phyloP scores from a whole-genome alignment of 1,140 invertebrate genomes.

The Thereuonema tuberculata region DNA sequence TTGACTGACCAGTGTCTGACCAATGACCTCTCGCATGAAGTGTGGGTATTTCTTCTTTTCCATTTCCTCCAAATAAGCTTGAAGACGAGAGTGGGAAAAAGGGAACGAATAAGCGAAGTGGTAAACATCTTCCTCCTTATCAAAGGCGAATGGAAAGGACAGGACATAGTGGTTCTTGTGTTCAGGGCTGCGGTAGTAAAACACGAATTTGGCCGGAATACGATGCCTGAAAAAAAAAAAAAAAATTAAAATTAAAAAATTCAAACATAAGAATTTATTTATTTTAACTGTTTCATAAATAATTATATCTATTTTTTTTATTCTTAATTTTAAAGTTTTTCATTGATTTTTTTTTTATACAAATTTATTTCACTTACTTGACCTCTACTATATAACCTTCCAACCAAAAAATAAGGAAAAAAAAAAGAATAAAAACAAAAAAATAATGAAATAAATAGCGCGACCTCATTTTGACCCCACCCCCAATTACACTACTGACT shows the following conservation, averaged over 20 bases:
- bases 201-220: slow-evolving; percentile 70
- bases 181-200: slow-evolving; percentile 79
- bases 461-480: too few relatives aligned
- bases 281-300: too few relatives aligned
- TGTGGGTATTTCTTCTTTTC: slow-evolving; percentile 46
- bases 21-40: slow-evolving; percentile 53
- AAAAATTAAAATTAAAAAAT: not conserved
- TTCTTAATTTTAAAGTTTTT: too few relatives aligned
- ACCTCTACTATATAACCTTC: too few relatives aligned
- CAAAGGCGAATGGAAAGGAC: slow-evolving; percentile 87
- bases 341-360: too few relatives aligned
- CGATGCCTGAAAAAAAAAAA: slow-evolving; percentile 47
- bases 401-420: too few relatives aligned
- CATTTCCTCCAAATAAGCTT: slow-evolving; percentile 65
- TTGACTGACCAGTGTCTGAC: slow-evolving; percentile 49
- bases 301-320: too few relatives aligned
- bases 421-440: too few relatives aligned
- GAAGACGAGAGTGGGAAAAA: slow-evolving; percentile 80
- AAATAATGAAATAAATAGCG: too few relatives aligned
- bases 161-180: slow-evolving; percentile 87
- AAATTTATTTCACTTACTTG: too few relatives aligned
- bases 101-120: slow-evolving; percentile 87
- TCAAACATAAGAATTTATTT: not conserved
- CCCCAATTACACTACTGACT: too few relatives aligned
- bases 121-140: slow-evolving; percentile 79